Evolutionary conservation across 2,113 vertebrate genomes (phyloP).

Genomic region (Ovis canadensis): DNA sequence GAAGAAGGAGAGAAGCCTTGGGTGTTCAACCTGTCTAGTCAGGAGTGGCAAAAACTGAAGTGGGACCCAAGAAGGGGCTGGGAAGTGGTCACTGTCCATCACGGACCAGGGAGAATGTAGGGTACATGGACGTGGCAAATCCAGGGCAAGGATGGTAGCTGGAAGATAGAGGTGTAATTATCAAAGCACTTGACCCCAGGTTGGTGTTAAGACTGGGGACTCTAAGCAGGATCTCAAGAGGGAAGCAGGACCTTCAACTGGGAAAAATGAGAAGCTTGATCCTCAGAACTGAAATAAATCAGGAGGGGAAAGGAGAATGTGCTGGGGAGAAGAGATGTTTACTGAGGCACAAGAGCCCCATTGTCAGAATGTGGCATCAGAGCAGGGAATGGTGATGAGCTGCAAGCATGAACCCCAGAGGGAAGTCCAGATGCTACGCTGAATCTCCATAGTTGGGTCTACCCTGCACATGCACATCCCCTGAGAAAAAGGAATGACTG

Average conservation of each 20-base stretch:
- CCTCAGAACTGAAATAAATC: neutral
- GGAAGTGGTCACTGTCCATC: neutral
- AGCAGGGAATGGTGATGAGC: neutral
- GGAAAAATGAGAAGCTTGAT: neutral
- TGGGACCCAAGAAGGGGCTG: neutral
- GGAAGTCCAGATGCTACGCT: neutral
- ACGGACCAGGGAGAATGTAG: neutral
- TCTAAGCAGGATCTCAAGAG: neutral
- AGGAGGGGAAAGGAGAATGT: neutral
- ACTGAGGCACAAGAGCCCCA: neutral
- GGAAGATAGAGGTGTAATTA: neutral
- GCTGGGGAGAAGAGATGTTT: neutral
- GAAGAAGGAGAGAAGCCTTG: neutral
- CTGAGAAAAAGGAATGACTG: constrained; percentile 26
- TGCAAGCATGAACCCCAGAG: neutral
- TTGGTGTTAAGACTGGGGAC: neutral
- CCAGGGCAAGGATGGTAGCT: neutral
- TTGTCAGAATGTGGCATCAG: neutral
- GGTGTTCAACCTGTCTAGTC: neutral
- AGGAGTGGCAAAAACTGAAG: neutral
- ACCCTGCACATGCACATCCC: neutral
- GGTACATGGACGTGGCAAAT: neutral
- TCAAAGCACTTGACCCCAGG: neutral
- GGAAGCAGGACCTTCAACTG: neutral
- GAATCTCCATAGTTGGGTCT: neutral